A percentile compares a stretch with the other conserved stretches of the same genome.
These are phyloP conservation scores for Recurvirostra avosetta DNA, from an alignment of 2,113 vertebrate species.

Conservation along the genomic window DNA sequence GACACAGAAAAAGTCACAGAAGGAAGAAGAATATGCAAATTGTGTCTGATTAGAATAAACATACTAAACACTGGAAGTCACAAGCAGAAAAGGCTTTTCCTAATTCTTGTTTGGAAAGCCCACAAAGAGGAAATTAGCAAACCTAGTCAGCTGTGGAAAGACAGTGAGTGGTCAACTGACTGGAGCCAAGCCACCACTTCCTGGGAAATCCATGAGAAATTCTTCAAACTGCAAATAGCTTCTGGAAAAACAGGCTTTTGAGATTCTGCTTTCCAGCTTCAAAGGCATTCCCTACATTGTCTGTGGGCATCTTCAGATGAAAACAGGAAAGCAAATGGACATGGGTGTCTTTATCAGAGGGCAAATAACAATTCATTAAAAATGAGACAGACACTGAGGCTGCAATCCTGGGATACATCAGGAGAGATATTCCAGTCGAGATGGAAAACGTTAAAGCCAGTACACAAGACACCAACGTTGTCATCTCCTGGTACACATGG, in stretches of 20 bases:
- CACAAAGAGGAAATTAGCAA: background rate
- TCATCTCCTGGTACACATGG: background rate
- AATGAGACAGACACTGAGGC: background rate
- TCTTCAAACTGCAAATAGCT: background rate
- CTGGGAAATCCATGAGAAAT: background rate
- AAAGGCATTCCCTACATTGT: background rate
- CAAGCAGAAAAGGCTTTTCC: background rate
- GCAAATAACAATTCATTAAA: background rate
- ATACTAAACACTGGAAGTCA: background rate
- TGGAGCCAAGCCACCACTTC: background rate
- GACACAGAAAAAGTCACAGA: background rate
- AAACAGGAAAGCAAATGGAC: background rate
- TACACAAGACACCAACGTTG: background rate
- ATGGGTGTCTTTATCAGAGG: background rate
- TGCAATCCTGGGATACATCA: background rate
- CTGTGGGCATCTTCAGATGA: background rate
- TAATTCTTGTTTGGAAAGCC: background rate
- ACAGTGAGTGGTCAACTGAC: background rate
- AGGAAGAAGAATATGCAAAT: background rate
- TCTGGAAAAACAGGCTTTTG: background rate
- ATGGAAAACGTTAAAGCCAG: background rate
- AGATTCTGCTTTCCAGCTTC: background rate
- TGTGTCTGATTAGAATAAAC: background rate
- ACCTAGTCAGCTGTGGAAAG: background rate
- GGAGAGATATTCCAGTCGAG: background rate